Evolutionary conservation across 2,888 invertebrate genomes (phyloP).

Genomic region (Tromatobia lineatoria): DNA sequence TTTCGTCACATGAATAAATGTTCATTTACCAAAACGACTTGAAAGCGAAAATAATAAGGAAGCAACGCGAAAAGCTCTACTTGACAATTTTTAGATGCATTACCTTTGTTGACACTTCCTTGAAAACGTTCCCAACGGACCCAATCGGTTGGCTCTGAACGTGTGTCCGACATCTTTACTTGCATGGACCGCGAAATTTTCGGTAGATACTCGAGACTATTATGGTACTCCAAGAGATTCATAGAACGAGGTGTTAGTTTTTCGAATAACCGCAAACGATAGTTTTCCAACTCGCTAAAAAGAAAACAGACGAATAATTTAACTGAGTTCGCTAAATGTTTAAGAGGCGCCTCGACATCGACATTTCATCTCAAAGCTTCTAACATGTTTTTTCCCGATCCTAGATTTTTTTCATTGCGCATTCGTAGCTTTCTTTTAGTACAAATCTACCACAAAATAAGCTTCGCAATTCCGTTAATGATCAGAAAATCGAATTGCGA

Average conservation of each 20-base stretch:
- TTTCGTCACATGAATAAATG: slow-evolving; percentile 77
- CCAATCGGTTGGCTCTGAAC: slow-evolving; percentile 31
- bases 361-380: no score
- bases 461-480: no score
- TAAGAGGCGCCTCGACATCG: no score
- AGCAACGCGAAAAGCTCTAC: no score
- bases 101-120: slow-evolving; percentile 47
- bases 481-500: no score
- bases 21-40: no score
- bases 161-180: slow-evolving; percentile 68
- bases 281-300: slow-evolving; percentile 78
- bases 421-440: no score
- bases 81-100: background rate
- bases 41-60: no score
- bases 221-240: slow-evolving; percentile 83
- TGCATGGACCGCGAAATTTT: slow-evolving; percentile 86
- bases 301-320: slow-evolving; percentile 34
- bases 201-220: slow-evolving; percentile 86
- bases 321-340: background rate
- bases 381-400: no score
- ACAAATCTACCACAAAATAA: no score
- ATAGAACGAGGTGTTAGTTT: slow-evolving; percentile 83
- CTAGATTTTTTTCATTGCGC: no score
- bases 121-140: slow-evolving; percentile 51
- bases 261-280: slow-evolving; percentile 83